Evolutionary conservation across 2,888 invertebrate species (phyloP).

Genomic region (Caenorhabditis zanzibari): DNA sequence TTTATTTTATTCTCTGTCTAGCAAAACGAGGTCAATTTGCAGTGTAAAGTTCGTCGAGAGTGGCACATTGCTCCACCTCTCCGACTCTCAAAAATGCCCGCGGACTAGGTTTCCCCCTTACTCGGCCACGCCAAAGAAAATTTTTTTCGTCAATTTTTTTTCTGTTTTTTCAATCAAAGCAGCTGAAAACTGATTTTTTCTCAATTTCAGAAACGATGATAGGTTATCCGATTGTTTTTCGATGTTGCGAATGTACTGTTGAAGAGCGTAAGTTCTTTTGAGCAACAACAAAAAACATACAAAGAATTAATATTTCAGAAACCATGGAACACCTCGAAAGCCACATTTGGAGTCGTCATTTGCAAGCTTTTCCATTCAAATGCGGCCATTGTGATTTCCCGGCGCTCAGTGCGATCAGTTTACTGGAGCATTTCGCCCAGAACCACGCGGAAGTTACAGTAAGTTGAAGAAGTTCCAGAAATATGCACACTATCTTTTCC

Average conservation of each 20-base stretch:
- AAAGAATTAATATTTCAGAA: constrained; percentile 39
- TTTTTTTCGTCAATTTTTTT: constrained; percentile 2
- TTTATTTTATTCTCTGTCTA: constrained; percentile 1
- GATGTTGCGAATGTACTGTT: constrained; percentile 72
- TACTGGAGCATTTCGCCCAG: constrained; percentile 61
- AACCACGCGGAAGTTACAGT: constrained; percentile 53
- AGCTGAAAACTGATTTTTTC: background rate
- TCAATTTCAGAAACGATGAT: constrained; percentile 44
- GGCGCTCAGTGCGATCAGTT: constrained; percentile 60
- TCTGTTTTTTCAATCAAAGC: constrained; percentile 13
- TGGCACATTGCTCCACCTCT: constrained; percentile 24
- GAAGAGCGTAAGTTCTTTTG: constrained; percentile 66
- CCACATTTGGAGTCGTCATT: constrained; percentile 76
- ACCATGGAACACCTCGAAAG: constrained; percentile 69
- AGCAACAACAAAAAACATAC: background rate
- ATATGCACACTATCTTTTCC: constrained; percentile 11
- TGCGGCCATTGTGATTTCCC: constrained; percentile 73
- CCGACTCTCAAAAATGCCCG: background rate
- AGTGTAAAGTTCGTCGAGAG: constrained; percentile 40
- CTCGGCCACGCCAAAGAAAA: constrained; percentile 13
- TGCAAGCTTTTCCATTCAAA: constrained; percentile 70
- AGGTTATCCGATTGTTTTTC: constrained; percentile 73
- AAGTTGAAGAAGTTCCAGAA: background rate
- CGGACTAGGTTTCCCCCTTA: constrained; percentile 22
- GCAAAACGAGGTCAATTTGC: constrained; percentile 28